Percentiles rank a stretch among this genome's conserved stretches.
phyloP scores from a whole-genome alignment of 2,888 invertebrate species.

The Ellobium chinense region DNA sequence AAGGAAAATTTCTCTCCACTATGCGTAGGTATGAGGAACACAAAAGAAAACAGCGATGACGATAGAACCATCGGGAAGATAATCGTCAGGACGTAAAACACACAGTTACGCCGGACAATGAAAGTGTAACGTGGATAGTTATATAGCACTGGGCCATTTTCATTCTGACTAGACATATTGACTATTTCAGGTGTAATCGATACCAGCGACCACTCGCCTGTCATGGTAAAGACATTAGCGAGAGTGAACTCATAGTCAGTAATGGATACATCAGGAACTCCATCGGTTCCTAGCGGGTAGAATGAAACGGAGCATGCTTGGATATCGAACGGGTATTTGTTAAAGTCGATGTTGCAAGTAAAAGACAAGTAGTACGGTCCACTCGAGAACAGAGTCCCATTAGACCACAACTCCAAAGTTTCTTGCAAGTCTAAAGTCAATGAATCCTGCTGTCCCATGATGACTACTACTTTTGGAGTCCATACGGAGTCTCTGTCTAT shows the following conservation, averaged over 20 bases:
- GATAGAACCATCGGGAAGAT: conserved; percentile 16
- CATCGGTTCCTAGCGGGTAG: background rate
- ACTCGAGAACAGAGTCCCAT: background rate
- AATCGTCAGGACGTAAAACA: conserved; percentile 7
- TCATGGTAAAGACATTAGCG: background rate
- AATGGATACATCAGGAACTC: background rate
- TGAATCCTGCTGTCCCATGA: background rate
- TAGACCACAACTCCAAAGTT: background rate
- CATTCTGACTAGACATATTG: background rate
- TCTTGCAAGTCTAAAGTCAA: background rate
- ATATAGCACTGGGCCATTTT: no score
- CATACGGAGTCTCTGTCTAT: background rate
- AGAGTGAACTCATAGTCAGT: background rate
- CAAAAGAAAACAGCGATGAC: conserved; percentile 5
- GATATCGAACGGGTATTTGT: conserved; percentile 15
- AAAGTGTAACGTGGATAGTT: background rate
- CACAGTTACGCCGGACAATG: background rate
- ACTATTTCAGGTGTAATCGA: background rate
- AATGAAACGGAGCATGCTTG: conserved; percentile 4
- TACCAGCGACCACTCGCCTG: background rate
- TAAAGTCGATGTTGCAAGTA: conserved; percentile 18
- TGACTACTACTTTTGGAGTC: background rate
- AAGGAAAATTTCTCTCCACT: conserved; percentile 23
- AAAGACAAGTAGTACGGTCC: conserved; percentile 1
- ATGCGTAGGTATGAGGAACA: background rate